Percentiles rank a stretch among this genome's conserved stretches.
Evolutionary conservation across 2,888 invertebrate species (phyloP).

Genomic region (Drosophila stalkeri): DNA sequence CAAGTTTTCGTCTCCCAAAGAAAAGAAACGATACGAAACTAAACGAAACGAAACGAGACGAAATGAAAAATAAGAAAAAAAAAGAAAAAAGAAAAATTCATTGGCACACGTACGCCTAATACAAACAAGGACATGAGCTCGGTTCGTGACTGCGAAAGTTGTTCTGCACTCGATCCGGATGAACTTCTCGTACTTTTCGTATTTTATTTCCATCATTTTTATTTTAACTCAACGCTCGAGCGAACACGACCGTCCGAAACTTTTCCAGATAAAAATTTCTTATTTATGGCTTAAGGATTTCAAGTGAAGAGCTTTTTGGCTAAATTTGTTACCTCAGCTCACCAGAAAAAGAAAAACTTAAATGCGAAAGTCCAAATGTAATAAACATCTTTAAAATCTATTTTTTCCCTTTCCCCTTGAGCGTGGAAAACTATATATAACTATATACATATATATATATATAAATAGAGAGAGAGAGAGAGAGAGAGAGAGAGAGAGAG

Average conservation of each 20-base stretch:
- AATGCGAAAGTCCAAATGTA: slow-evolving; percentile 20
- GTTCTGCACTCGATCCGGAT: slow-evolving; percentile 57
- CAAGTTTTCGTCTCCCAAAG: slow-evolving; percentile 59
- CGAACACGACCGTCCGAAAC: slow-evolving; percentile 69
- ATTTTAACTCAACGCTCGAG: slow-evolving; percentile 66
- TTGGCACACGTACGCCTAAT: slow-evolving; percentile 81
- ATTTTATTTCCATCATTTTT: slow-evolving; percentile 80
- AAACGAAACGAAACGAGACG: neutral
- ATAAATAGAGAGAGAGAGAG: neutral
- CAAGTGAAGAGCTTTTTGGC: slow-evolving; percentile 50
- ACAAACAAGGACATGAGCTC: slow-evolving; percentile 83
- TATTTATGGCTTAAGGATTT: slow-evolving; percentile 81
- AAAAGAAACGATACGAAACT: slow-evolving; percentile 12
- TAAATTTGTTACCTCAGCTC: slow-evolving; percentile 45
- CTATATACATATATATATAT: neutral
- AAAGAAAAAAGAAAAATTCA: slow-evolving; percentile 43
- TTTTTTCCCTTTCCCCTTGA: neutral
- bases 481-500: neutral
- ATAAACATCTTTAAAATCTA: slow-evolving; percentile 26
- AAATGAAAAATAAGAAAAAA: neutral
- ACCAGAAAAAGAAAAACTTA: slow-evolving; percentile 3
- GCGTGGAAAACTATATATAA: slow-evolving; percentile 4
- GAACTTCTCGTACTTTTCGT: slow-evolving; percentile 71
- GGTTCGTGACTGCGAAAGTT: slow-evolving; percentile 81
- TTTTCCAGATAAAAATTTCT: slow-evolving; percentile 81